Evolutionary conservation across 2,888 invertebrate genomes (phyloP).

Genomic region (Leptinotarsa haldemani): DNA sequence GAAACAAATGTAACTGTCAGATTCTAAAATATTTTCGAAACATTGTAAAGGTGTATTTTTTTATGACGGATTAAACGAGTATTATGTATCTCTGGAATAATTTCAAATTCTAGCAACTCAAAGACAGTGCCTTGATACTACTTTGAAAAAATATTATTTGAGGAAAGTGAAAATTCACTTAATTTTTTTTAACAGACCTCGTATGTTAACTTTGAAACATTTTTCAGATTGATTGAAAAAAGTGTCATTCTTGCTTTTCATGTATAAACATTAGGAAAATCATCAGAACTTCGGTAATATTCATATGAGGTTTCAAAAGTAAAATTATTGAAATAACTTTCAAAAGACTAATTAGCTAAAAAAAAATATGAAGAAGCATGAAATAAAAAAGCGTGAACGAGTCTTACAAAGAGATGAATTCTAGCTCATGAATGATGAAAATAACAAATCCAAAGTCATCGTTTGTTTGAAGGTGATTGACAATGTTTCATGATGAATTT

Average conservation of each 20-base stretch:
- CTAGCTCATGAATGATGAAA: background rate
- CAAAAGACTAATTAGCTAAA: slow-evolving; percentile 26
- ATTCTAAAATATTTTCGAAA: too few species aligned
- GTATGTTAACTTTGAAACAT: background rate
- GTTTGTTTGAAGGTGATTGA: too few species aligned
- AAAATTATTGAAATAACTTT: slow-evolving; percentile 11
- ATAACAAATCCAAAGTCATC: background rate
- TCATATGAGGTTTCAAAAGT: background rate
- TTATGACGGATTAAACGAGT: background rate
- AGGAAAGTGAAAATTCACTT: too few species aligned
- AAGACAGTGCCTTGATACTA: too few species aligned
- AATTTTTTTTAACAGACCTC: too few species aligned
- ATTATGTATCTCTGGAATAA: background rate
- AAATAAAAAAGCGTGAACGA: background rate
- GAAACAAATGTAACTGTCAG: too few species aligned
- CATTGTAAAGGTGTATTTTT: too few species aligned
- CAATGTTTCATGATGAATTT: too few species aligned
- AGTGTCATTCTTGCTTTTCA: background rate
- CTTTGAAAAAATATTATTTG: too few species aligned
- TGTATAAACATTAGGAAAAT: background rate
- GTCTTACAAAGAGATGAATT: background rate
- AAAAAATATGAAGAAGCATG: slow-evolving; percentile 31
- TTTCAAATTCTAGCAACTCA: background rate
- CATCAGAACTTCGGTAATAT: background rate
- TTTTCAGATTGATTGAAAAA: background rate